Conservation (phyloP, 2,888 invertebrate species). For the Tinea semifulvella region DNA sequence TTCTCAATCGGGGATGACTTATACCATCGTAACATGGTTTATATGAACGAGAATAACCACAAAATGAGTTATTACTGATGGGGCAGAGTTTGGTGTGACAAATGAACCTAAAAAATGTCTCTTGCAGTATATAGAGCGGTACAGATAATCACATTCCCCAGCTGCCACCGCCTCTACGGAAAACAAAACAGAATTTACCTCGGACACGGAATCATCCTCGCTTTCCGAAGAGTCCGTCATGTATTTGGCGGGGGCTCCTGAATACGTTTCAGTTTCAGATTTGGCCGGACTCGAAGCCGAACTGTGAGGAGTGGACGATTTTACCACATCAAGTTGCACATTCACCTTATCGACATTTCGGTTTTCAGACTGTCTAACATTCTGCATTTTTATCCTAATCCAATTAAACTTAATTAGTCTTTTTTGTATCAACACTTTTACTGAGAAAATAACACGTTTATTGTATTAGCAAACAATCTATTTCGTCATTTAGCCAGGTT, state of each 20-base stretch:
- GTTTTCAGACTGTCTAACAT: conserved; percentile 88
- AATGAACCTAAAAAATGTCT: conserved; percentile 70
- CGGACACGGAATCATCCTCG: conserved; percentile 95
- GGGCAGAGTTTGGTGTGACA: neutral
- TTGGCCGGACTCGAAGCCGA: conserved; percentile 84
- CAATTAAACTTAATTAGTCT: conserved; percentile 64
- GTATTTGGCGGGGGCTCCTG: conserved; percentile 85
- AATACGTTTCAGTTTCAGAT: conserved; percentile 88
- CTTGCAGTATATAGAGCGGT: conserved; percentile 70
- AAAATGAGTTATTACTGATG: neutral
- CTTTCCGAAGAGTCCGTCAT: conserved; percentile 95
- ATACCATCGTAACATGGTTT: conserved; percentile 42
- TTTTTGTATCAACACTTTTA: conserved; percentile 62
- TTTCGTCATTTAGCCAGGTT: conserved; percentile 73
- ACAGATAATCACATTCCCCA: conserved; percentile 64
- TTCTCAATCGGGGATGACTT: conserved; percentile 27
- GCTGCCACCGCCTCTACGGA: conserved; percentile 60
- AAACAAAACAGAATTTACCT: conserved; percentile 79
- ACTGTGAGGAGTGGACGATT: conserved; percentile 85
- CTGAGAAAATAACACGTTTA: conserved; percentile 63
- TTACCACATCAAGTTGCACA: conserved; percentile 75
- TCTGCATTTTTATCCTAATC: conserved; percentile 88
- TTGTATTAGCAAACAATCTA: conserved; percentile 66
- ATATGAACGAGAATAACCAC: neutral
- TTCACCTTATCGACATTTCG: conserved; percentile 84